These are phyloP conservation scores for Agelaius phoeniceus DNA, from an alignment of 2,113 vertebrate genomes.

Conservation along the genomic window DNA sequence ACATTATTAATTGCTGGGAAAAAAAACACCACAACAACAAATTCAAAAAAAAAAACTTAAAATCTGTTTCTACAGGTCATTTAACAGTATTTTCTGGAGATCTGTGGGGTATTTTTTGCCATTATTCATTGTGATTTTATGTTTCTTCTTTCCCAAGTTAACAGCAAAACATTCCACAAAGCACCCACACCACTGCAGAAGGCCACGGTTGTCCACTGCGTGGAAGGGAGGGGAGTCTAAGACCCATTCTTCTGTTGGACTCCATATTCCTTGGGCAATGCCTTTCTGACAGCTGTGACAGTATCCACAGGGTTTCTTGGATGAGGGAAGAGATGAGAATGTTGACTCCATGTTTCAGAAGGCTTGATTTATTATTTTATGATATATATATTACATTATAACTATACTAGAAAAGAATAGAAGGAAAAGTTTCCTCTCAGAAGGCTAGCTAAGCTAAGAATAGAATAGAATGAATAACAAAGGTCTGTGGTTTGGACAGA, in stretches of 20 bases:
- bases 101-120: neutral
- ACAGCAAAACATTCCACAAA: neutral
- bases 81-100: neutral
- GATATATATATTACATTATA: no score
- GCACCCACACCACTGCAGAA: neutral
- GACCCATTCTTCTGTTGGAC: neutral
- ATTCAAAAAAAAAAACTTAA: neutral
- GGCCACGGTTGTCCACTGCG: neutral
- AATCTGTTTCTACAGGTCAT: neutral
- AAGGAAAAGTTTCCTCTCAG: no score
- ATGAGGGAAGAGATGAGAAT: no score
- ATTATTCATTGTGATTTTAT: neutral
- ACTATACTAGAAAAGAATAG: no score
- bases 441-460: no score
- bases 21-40: no score
- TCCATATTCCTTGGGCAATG: neutral
- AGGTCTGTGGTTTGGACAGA: no score
- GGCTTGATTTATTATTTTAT: no score
- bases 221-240: neutral
- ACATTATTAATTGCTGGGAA: neutral
- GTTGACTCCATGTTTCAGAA: no score
- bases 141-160: neutral
- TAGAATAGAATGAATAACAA: no score
- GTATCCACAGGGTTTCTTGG: no score
- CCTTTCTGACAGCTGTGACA: neutral